Conservation (phyloP, 2,797 vertebrate genomes). For the Staurois parvus region DNA sequence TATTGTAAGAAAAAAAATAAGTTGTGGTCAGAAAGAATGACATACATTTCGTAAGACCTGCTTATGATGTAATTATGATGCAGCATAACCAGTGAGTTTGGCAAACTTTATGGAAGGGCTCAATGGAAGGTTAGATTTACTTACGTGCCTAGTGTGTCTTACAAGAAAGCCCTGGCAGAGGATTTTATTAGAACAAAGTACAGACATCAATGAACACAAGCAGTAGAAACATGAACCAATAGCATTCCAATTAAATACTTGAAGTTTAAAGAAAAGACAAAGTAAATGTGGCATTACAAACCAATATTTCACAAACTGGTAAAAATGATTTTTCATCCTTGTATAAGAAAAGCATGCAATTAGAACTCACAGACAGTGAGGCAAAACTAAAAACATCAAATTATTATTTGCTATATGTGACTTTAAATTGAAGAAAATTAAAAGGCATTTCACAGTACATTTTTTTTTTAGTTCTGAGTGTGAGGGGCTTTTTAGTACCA, state of each 20-base stretch:
- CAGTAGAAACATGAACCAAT: neutral
- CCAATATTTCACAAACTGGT: too few species aligned
- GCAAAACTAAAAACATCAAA: too few species aligned
- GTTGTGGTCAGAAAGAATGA: neutral
- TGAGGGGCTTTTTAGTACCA: too few species aligned
- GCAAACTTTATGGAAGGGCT: constrained; percentile 63
- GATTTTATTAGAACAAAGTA: constrained; percentile 70
- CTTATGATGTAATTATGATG: constrained; percentile 58
- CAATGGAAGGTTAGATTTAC: constrained; percentile 67
- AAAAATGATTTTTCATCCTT: too few species aligned
- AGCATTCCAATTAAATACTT: neutral
- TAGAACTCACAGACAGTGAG: too few species aligned
- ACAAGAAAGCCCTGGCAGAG: constrained; percentile 74
- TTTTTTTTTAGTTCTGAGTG: too few species aligned
- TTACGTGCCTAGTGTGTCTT: constrained; percentile 71
- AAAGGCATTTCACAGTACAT: too few species aligned
- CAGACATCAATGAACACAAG: constrained; percentile 55
- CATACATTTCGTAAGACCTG: constrained; percentile 1
- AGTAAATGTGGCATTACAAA: too few species aligned
- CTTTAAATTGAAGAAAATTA: too few species aligned
- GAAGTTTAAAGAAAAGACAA: too few species aligned
- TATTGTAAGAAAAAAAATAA: neutral
- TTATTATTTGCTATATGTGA: too few species aligned
- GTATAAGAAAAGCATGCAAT: too few species aligned
- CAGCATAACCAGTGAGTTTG: constrained; percentile 58